phyloP scores from a whole-genome alignment of 1,140 invertebrate genomes.

The Epicauta chinensis region DNA sequence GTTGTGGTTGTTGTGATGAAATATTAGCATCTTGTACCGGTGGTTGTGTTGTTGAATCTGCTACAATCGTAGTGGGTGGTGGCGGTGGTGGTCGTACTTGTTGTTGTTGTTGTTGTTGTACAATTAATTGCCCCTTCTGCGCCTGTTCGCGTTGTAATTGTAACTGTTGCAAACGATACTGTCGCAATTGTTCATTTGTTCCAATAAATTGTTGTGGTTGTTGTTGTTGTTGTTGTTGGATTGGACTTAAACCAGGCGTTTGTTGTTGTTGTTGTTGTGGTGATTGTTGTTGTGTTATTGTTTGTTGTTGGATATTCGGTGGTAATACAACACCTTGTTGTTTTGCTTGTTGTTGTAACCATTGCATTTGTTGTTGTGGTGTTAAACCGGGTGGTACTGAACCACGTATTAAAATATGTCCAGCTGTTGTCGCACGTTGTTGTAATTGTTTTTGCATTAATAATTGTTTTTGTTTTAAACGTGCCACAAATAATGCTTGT shows the following conservation, averaged over 20 bases:
- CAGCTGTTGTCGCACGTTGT: conserved; percentile 24
- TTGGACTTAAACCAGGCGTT: conserved; percentile 46
- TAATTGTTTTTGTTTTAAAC: conserved; percentile 60
- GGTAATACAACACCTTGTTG: conserved; percentile 48
- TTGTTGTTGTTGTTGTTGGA: conserved; percentile 35
- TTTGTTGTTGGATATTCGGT: conserved; percentile 33
- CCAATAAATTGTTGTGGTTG: conserved; percentile 42
- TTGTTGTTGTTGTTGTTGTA: conserved; percentile 23
- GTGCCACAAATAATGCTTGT: conserved; percentile 67
- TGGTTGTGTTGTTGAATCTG: conserved; percentile 41
- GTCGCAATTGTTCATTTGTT: conserved; percentile 50
- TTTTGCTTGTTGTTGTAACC: conserved; percentile 56
- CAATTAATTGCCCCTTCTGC: conserved; percentile 24
- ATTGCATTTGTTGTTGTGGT: conserved; percentile 60
- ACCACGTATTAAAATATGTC: conserved; percentile 43
- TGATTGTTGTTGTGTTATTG: conserved; percentile 28
- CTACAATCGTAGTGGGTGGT: conserved; percentile 39
- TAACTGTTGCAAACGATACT: conserved; percentile 49
- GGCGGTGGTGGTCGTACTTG: conserved; percentile 35
- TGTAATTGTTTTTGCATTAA: conserved; percentile 12
- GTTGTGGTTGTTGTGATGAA: conserved; percentile 2
- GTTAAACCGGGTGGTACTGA: conserved; percentile 53
- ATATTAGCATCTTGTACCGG: neutral
- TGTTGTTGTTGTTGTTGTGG: conserved; percentile 27
- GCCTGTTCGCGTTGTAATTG: conserved; percentile 50